These are phyloP conservation scores for Tribolium madens DNA, from an alignment of 1,140 invertebrate genomes.

Conservation along the genomic window DNA sequence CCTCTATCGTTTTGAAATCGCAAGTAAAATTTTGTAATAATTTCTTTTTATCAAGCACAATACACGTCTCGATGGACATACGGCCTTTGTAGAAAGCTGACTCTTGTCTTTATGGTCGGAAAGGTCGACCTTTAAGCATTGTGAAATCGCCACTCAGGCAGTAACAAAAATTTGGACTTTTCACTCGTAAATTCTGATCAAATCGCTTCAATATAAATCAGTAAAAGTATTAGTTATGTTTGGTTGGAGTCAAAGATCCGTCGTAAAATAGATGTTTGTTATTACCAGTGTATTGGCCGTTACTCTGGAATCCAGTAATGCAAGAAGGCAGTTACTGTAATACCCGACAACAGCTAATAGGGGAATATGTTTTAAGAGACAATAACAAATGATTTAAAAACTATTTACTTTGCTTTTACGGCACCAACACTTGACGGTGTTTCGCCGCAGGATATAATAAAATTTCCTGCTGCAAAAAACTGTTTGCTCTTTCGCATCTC, in stretches of 20 bases:
- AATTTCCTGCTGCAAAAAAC: background rate
- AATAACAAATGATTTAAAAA: constrained; percentile 36
- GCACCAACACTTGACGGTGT: background rate
- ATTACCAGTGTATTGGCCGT: constrained; percentile 19
- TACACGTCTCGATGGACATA: background rate
- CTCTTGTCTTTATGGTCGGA: constrained; percentile 5
- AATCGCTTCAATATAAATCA: constrained; percentile 25
- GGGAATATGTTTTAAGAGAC: constrained; percentile 9
- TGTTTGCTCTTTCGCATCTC: background rate
- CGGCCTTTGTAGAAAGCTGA: constrained; percentile 17
- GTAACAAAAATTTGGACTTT: background rate
- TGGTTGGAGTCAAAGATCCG: constrained; percentile 29
- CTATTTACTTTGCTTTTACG: constrained; percentile 23
- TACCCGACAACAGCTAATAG: constrained; percentile 29
- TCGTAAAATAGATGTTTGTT: constrained; percentile 39
- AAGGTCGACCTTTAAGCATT: constrained; percentile 22
- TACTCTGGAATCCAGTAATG: constrained; percentile 37
- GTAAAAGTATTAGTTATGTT: constrained; percentile 38
- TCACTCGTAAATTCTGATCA: background rate
- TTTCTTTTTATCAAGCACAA: constrained; percentile 1
- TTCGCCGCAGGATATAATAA: background rate
- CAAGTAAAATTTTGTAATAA: background rate
- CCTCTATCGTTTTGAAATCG: constrained; percentile 11
- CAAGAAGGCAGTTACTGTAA: constrained; percentile 31
- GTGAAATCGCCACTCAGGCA: constrained; percentile 14